phyloP scores from a whole-genome alignment of 2,888 invertebrate genomes.

The Philereme transversata region DNA sequence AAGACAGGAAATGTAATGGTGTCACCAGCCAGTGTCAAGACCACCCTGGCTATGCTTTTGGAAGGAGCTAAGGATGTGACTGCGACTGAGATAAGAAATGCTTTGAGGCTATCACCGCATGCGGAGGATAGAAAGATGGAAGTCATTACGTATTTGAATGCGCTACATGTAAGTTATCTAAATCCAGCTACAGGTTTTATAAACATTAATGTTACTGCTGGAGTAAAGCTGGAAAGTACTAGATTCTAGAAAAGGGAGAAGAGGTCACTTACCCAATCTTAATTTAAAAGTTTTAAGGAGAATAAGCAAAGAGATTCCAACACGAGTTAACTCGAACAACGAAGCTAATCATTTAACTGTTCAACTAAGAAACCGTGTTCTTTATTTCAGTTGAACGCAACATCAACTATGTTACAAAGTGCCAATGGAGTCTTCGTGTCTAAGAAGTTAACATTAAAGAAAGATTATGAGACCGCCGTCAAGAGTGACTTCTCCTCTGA shows the following conservation, averaged over 20 bases:
- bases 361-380: not conserved
- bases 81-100: conserved; percentile 82
- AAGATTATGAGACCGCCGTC: conserved; percentile 71
- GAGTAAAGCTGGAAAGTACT: too few species aligned
- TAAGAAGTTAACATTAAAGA: conserved; percentile 61
- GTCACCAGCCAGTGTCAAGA: conserved; percentile 87
- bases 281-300: too few species aligned
- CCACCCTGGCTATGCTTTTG: conserved; percentile 84
- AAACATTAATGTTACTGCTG: too few species aligned
- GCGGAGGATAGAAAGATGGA: conserved; percentile 64
- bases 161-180: conserved; percentile 57
- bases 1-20: conserved; percentile 83
- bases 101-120: conserved; percentile 80
- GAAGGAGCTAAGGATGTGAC: conserved; percentile 85
- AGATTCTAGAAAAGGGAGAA: too few species aligned
- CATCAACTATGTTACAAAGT: conserved; percentile 63
- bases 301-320: too few species aligned
- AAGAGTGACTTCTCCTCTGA: conserved; percentile 78
- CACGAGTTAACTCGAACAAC: too few species aligned
- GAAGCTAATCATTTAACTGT: too few species aligned
- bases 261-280: too few species aligned
- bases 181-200: too few species aligned
- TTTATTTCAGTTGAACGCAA: conserved; percentile 55
- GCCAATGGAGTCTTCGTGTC: conserved; percentile 80
- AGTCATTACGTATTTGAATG: conserved; percentile 53